Percentiles rank a stretch among this genome's conserved stretches.
phyloP scores from a whole-genome alignment of 2,888 invertebrate genomes.

The Thymelicus acteon region DNA sequence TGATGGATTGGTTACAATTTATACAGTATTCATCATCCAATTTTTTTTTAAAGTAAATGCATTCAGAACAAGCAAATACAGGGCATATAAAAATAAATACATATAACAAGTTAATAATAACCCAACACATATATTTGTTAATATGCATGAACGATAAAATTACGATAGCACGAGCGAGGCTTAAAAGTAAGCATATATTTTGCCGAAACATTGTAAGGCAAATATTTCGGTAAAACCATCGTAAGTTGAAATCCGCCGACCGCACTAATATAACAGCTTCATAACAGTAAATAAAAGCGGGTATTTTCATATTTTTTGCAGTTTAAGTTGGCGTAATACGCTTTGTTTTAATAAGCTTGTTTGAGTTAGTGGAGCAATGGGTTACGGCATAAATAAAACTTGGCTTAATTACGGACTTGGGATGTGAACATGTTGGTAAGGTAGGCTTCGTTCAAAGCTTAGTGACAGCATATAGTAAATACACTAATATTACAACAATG shows the following conservation, averaged over 20 bases:
- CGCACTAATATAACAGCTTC: conserved; percentile 14
- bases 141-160: background rate
- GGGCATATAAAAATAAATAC: background rate
- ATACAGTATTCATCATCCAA: too few species aligned
- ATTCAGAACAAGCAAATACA: background rate
- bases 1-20: too few species aligned
- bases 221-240: conserved; percentile 19
- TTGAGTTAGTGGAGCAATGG: conserved; percentile 15
- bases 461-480: background rate
- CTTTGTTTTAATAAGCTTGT: conserved; percentile 29
- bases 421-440: conserved; percentile 3
- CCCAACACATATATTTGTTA: background rate
- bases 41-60: too few species aligned
- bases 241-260: conserved; percentile 9
- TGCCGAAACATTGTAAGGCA: conserved; percentile 10
- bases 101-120: background rate
- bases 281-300: conserved; percentile 27
- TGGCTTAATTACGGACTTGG: background rate
- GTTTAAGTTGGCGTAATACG: conserved; percentile 24
- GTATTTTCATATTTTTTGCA: conserved; percentile 30
- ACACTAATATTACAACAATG: too few species aligned
- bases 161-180: background rate
- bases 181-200: conserved; percentile 9
- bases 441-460: background rate
- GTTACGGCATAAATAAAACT: conserved; percentile 9